Evolutionary conservation across 2,888 invertebrate species (phyloP).

Genomic region (Pecten maximus): DNA sequence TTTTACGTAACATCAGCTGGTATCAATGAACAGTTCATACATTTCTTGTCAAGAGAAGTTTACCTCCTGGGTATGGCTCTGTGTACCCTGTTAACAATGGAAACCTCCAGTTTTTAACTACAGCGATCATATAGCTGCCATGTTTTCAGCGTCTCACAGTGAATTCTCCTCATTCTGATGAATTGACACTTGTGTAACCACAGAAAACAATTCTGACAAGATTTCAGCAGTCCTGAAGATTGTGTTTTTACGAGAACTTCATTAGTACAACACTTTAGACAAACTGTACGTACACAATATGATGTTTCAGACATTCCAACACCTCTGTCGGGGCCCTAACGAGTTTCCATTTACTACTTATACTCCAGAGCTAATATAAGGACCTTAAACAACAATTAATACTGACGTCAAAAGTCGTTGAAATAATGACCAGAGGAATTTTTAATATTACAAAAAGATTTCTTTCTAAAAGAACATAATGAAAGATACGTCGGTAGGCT

Average conservation of each 20-base stretch:
- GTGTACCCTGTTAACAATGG: too few species aligned
- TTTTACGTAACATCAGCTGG: background rate
- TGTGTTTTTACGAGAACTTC: background rate
- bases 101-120: too few species aligned
- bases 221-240: background rate
- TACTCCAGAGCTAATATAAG: background rate
- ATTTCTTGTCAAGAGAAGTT: background rate
- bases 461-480: background rate
- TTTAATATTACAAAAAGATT: background rate
- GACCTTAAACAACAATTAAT: background rate
- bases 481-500: background rate
- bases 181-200: background rate
- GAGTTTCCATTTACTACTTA: background rate
- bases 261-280: background rate
- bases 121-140: too few species aligned
- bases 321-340: background rate
- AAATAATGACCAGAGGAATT: background rate
- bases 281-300: background rate
- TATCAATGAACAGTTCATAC: background rate
- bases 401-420: background rate
- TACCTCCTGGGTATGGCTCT: background rate
- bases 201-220: background rate
- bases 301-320: background rate
- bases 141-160: too few species aligned
- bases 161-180: background rate